phyloP scores from a whole-genome alignment of 2,888 invertebrate species.

The Chironomus tentans region DNA sequence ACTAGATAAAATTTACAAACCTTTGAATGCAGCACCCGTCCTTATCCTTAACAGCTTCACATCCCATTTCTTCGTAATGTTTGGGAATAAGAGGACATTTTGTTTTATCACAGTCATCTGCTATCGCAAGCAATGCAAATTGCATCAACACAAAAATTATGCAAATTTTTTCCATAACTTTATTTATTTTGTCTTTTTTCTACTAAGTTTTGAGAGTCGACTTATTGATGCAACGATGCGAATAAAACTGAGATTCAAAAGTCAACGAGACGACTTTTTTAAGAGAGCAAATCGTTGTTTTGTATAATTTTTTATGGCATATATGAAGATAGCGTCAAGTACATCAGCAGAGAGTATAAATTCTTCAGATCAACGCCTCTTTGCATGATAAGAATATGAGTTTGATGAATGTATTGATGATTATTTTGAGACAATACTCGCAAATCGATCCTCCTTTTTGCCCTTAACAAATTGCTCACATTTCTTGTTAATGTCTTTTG shows the following conservation, averaged over 20 bases:
- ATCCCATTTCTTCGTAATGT: conserved; percentile 28
- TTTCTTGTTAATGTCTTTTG: too few species aligned
- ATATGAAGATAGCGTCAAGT: conserved; percentile 1
- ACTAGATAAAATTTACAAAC: background rate
- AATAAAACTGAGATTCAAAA: conserved; percentile 8
- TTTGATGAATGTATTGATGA: too few species aligned
- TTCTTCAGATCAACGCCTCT: background rate
- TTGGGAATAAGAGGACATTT: conserved; percentile 15
- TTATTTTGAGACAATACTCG: too few species aligned
- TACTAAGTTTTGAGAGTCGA: background rate
- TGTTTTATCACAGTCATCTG: conserved; percentile 4
- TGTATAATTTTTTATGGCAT: background rate
- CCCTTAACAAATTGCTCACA: too few species aligned
- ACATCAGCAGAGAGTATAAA: background rate
- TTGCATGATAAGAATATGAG: background rate
- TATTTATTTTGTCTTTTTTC: background rate
- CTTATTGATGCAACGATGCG: background rate
- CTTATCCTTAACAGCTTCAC: conserved; percentile 13
- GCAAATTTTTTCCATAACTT: conserved; percentile 3
- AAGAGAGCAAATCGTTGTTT: background rate
- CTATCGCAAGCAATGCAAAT: background rate
- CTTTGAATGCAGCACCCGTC: conserved; percentile 19
- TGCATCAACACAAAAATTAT: background rate
- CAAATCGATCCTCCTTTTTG: too few species aligned
- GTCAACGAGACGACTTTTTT: background rate